Percentiles rank a stretch among this genome's conserved stretches.
These are phyloP conservation scores for Zygothrica quintamaculata DNA, from an alignment of 2,888 invertebrate species.

Conservation along the genomic window DNA sequence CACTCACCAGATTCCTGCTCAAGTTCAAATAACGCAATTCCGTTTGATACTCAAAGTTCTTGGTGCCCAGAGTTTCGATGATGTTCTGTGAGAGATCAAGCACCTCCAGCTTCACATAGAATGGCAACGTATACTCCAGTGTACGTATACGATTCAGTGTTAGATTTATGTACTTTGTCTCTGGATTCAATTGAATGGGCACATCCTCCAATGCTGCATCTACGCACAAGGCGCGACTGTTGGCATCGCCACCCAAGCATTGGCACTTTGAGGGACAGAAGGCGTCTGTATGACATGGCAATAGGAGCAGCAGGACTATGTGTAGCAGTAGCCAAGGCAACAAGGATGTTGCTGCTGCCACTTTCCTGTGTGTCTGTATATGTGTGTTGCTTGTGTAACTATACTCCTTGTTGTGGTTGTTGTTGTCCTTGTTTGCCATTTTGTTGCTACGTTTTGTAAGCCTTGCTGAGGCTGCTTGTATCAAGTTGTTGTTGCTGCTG, in stretches of 20 bases:
- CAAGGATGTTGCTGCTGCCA: slow-evolving; percentile 35
- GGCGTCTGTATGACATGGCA: slow-evolving; percentile 50
- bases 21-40: slow-evolving; percentile 91
- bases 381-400: slow-evolving; percentile 37
- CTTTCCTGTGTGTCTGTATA: too few relatives aligned
- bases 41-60: slow-evolving; percentile 91
- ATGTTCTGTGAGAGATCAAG: slow-evolving; percentile 93
- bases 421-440: too few relatives aligned
- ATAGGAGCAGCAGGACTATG: slow-evolving; percentile 59
- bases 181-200: slow-evolving; percentile 95
- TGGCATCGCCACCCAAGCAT: slow-evolving; percentile 89
- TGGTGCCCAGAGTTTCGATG: slow-evolving; percentile 91
- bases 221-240: slow-evolving; percentile 90
- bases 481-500: slow-evolving; percentile 19
- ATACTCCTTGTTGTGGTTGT: slow-evolving; percentile 7
- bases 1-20: slow-evolving; percentile 90
- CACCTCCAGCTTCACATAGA: slow-evolving; percentile 91
- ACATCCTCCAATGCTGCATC: slow-evolving; percentile 92
- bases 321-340: slow-evolving; percentile 33
- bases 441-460: slow-evolving; percentile 28
- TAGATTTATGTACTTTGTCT: slow-evolving; percentile 92
- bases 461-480: slow-evolving; percentile 14
- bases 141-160: slow-evolving; percentile 92
- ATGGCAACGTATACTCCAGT: slow-evolving; percentile 91
- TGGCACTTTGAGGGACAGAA: slow-evolving; percentile 92